A percentile compares a stretch with the other conserved stretches of the same genome.
Evolutionary conservation across 2,888 invertebrate species (phyloP).

Genomic region (Zeuzera pyrina): DNA sequence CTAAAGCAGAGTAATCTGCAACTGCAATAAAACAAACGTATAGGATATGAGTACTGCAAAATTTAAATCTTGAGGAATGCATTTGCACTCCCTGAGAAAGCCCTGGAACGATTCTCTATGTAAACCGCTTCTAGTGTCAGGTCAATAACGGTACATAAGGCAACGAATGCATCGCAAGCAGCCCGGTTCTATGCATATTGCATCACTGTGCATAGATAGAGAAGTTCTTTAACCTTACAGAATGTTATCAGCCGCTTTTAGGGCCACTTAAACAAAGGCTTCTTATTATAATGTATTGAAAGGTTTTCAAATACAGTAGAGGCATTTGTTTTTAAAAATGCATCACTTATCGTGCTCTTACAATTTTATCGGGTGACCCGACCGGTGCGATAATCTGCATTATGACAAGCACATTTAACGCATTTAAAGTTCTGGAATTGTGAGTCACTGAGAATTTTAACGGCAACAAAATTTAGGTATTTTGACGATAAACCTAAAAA

Average conservation of each 20-base stretch:
- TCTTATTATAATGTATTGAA: neutral
- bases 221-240: neutral
- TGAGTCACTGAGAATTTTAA: neutral
- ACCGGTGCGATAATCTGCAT: constrained; percentile 21
- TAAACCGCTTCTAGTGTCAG: constrained; percentile 30
- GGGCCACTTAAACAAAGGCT: neutral
- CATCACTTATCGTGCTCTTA: constrained; percentile 46
- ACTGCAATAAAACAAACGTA: too few species aligned
- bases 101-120: too few species aligned
- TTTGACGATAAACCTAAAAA: neutral
- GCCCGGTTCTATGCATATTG: constrained; percentile 45
- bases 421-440: neutral
- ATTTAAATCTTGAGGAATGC: too few species aligned
- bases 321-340: constrained; percentile 23
- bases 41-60: too few species aligned
- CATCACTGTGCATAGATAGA: constrained; percentile 17
- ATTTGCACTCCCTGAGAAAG: too few species aligned
- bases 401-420: neutral
- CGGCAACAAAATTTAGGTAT: neutral
- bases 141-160: constrained; percentile 54
- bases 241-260: neutral
- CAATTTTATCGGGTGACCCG: constrained; percentile 57
- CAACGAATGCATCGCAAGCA: constrained; percentile 49
- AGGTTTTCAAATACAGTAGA: neutral
- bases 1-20: too few species aligned